These are phyloP conservation scores for Micrastur ruficollis DNA, from an alignment of 2,797 vertebrate genomes.

Conservation along the genomic window DNA sequence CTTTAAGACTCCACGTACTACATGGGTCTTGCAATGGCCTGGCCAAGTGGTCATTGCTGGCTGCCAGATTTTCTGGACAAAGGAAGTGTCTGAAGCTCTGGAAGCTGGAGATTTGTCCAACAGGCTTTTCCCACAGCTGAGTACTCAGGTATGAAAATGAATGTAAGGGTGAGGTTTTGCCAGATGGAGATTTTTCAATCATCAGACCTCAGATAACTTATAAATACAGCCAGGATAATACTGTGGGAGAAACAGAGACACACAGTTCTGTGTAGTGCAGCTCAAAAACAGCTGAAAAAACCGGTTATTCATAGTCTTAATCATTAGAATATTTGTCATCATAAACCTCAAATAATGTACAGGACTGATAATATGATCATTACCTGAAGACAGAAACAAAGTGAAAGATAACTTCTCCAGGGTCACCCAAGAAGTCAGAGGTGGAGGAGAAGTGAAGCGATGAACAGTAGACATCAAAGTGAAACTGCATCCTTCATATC, in stretches of 20 bases:
- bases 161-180: neutral
- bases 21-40: constrained; percentile 91
- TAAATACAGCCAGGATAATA: neutral
- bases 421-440: neutral
- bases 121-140: constrained; percentile 83
- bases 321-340: neutral
- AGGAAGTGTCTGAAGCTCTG: constrained; percentile 86
- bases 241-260: neutral
- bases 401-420: neutral
- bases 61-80: constrained; percentile 92
- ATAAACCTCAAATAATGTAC: neutral
- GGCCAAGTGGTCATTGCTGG: constrained; percentile 93
- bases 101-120: constrained; percentile 77
- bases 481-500: neutral
- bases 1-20: constrained; percentile 77
- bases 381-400: neutral
- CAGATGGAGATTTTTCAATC: neutral
- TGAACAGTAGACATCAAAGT: neutral
- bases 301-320: neutral
- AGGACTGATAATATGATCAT: neutral
- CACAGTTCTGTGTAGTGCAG: neutral
- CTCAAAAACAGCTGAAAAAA: neutral
- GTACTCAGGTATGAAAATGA: constrained; percentile 78
- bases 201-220: neutral
- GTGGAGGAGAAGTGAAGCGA: neutral